These are phyloP conservation scores for Nettapus auritus DNA, from an alignment of 2,113 vertebrate genomes.

Conservation along the genomic window DNA sequence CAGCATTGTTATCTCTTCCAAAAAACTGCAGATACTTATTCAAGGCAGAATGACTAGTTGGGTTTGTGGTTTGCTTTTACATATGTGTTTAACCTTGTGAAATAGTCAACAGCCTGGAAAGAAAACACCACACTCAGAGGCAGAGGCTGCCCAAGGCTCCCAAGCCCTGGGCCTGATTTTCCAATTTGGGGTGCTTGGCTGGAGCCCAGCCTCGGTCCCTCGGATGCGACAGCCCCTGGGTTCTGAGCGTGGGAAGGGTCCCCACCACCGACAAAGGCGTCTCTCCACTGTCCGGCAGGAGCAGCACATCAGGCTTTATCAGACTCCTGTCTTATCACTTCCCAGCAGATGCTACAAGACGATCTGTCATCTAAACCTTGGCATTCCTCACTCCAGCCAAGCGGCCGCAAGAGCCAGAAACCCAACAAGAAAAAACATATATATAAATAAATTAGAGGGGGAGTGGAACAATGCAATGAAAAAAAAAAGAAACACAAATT, in stretches of 20 bases:
- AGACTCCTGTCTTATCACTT: constrained; percentile 48
- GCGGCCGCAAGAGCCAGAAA: background rate
- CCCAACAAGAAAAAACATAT: no score
- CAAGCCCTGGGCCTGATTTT: constrained; percentile 19
- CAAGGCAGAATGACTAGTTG: constrained; percentile 56
- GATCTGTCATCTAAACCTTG: constrained; percentile 32
- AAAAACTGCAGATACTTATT: constrained; percentile 60
- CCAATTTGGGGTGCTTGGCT: constrained; percentile 1
- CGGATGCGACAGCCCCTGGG: background rate
- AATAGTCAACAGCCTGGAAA: constrained; percentile 68
- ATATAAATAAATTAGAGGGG: no score
- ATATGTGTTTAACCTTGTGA: constrained; percentile 68
- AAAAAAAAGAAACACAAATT: background rate
- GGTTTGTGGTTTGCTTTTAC: constrained; percentile 70
- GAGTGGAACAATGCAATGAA: background rate
- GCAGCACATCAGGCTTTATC: constrained; percentile 16
- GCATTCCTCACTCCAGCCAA: background rate
- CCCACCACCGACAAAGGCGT: background rate
- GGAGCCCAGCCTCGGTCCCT: background rate
- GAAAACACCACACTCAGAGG: constrained; percentile 44
- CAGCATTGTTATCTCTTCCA: constrained; percentile 72
- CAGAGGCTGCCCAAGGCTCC: constrained; percentile 35
- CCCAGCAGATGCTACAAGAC: constrained; percentile 40
- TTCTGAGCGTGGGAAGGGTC: background rate
- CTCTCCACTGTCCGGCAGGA: background rate